Base-by-base conservation (phyloP, 2,888 invertebrate genomes). In the Pedicia rivosa region DNA sequence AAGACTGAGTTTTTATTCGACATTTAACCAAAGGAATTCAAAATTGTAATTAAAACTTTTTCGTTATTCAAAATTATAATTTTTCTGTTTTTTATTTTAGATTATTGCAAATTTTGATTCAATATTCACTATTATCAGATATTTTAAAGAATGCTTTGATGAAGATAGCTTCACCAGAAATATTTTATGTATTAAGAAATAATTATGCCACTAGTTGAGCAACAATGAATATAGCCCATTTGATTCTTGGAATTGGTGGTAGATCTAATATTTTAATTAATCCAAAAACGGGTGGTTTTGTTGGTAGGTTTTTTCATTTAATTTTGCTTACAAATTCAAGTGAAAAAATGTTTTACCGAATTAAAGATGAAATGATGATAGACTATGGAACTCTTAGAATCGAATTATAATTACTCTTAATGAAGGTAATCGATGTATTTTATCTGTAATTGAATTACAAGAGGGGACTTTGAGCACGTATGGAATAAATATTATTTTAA, bases 211-310 rank as follows among this genome's bases (percentile, higher is more conserved):
- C 60, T 15, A 69, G 68, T 5, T 72, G 78, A 50, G 72, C 77
- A 0, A 64, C 69, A 0, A 64, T 77, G 56, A 74, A 70, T 48
- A 57, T 71, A 4, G 67, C 70, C 16, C 78, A 82, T 43, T 83
- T 80, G 73, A 57, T 82, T 22, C 53, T 81, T 10, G 54, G 63
- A 2, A 74, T 83, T 38, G 82, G 82, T 2, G 82, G 83, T 58
- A 63, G 83, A 2, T 60, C 63, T n/a, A 83, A 83, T 52, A 68
- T 63, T 9, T 49, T 76, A 28, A 55, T 83, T 9, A 65, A 66
- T 34, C 47, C 65, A 6, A 59, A 61, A 41, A 72, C 67, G 13
- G 81, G 79, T 3, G n/a, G n/a, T n/a, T n/a, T n/a, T n/a, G n/a
- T n/a, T n/a, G n/a, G n/a, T n/a, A n/a, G n/a, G n/a, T n/a, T n/a